Evolutionary conservation across 1,140 invertebrate genomes (phyloP), one percentile per base, ranked within the genome.

Genomic region (Brachionus rotundiformis): DNA sequence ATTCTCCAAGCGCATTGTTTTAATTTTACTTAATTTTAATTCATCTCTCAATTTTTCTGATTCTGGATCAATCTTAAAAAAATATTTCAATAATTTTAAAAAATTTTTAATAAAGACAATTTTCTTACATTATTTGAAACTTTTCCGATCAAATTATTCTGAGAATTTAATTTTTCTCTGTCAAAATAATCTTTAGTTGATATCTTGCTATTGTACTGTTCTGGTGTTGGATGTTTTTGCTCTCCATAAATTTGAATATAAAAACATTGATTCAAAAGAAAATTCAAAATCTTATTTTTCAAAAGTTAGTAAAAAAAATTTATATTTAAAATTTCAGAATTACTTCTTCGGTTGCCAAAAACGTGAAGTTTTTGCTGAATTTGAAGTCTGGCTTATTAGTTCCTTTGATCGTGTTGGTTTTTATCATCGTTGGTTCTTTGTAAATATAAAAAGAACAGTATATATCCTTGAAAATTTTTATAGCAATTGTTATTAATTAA

Each of bases 161-260:
- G 76, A 10, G 27, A 23, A 16, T 31, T 31, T 13, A 59, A 8
- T 39, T 61, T 79, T 36, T 79, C 76, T 59, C 76, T 54, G 3
- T 79, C 76, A 59, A 79, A 79, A 54, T 59, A 79, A n/a, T 79
- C 76, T 79, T 79, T 81, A 7, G 79, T 81, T 13, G 36, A 1
- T 44, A 63, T 79, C 13, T 81, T 81, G n/a, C 29, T 47, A 29
- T 81, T 71, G 16, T 41, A 16, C 44, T 81, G 29, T 13, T 81
- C 61, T 19, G 54, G 54, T 3, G 16, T 65, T 10, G 79, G 79
- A 27, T 81, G 79, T 49, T 81, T 68, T 44, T 81, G 79, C 19
- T 81, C 79, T 7, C 54, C 61, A 47, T 19, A 81, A 25, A 81
- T 47, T 81, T 81, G 59, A 47, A 81, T 81, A 13, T 6, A 65